Conservation (phyloP, 2,797 vertebrate genomes). For the Eutrigla gurnardus region DNA sequence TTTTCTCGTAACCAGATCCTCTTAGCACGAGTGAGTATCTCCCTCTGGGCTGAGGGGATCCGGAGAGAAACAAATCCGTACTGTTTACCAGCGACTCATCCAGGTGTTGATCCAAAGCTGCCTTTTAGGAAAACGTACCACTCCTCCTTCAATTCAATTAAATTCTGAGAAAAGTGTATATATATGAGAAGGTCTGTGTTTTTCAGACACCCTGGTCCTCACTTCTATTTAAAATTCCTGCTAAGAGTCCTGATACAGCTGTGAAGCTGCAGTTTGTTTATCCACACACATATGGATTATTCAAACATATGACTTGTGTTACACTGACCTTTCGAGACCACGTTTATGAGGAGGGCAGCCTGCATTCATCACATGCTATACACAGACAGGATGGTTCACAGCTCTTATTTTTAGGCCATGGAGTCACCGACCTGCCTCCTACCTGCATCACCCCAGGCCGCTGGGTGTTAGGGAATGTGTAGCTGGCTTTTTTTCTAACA, state of each 20-base stretch:
- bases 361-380: constrained; percentile 46
- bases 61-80: constrained; percentile 38
- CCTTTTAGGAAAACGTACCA: background rate
- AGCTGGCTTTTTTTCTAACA: constrained; percentile 36
- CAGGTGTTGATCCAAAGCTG: constrained; percentile 41
- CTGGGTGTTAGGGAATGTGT: constrained; percentile 30
- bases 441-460: constrained; percentile 48
- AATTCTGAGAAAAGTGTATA: constrained; percentile 40
- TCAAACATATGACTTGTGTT: constrained; percentile 19
- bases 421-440: constrained; percentile 46
- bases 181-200: background rate
- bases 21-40: constrained; percentile 25
- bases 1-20: constrained; percentile 60
- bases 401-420: constrained; percentile 62
- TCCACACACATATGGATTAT: constrained; percentile 13
- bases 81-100: constrained; percentile 32
- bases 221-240: constrained; percentile 11
- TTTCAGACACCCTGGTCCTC: background rate
- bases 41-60: constrained; percentile 40
- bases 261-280: constrained; percentile 9
- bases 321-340: constrained; percentile 56
- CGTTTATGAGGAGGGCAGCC: constrained; percentile 27
- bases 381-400: constrained; percentile 29
- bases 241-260: constrained; percentile 17
- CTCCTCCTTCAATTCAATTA: background rate